These are phyloP conservation scores for Acropternis orthonyx DNA, from an alignment of 2,797 vertebrate genomes.

Conservation along the genomic window DNA sequence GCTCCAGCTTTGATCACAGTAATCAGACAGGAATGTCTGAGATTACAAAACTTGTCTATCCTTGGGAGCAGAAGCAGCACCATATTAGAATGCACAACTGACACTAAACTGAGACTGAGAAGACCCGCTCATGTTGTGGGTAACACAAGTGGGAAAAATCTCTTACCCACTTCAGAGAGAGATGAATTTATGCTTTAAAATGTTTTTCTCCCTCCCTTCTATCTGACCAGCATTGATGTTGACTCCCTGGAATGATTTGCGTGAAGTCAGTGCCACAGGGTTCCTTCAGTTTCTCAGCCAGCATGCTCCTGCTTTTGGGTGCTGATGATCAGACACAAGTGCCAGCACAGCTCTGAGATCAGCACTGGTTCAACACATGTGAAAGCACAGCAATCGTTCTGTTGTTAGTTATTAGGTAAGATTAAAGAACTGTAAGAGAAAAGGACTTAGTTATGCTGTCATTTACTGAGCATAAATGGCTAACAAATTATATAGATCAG, in stretches of 20 bases:
- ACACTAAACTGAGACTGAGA: neutral
- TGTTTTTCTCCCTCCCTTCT: neutral
- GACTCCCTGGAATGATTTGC: accelerated
- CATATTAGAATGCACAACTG: neutral
- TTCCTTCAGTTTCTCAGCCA: neutral
- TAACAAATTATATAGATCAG: neutral
- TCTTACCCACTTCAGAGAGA: neutral
- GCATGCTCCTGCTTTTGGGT: neutral
- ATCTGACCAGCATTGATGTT: neutral
- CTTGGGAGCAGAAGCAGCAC: neutral
- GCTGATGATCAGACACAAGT: neutral
- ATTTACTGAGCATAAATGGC: neutral
- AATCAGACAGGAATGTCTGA: neutral
- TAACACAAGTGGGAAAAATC: neutral
- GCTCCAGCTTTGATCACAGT: neutral
- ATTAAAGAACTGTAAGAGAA: neutral
- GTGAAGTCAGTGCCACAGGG: neutral
- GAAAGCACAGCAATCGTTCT: neutral
- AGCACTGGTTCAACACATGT: neutral
- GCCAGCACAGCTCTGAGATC: neutral
- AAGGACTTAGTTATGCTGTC: neutral
- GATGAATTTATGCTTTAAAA: neutral
- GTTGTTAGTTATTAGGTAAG: neutral
- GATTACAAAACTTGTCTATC: neutral
- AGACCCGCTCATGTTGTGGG: neutral